Evolutionary conservation across 2,797 vertebrate species (phyloP), one percentile per base, ranked within the genome.

Genomic region (Myotis pilosus): DNA sequence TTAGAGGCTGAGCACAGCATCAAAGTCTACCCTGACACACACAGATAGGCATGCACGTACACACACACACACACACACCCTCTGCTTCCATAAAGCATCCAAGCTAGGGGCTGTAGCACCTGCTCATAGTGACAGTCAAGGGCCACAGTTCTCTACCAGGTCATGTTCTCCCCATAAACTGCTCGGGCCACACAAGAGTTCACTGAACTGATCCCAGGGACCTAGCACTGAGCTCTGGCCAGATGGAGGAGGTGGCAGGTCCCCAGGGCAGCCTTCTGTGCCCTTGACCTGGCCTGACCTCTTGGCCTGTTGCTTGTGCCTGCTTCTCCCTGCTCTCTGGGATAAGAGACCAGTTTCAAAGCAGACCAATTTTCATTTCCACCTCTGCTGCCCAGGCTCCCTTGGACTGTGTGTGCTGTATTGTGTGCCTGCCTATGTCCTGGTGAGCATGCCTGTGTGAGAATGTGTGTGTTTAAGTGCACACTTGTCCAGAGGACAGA

Each of bases 1-100:
- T 87, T 91, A 53, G 83, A 4, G 41, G 69, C 57, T 87, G 75
- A 94, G 85, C 11, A 13, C 5, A 13, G 8, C 38, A 57, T 76
- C 62, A 41, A 55, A 81, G 49, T n/a, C 51, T 36, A 33, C 76
- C 49, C 30, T 10, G n/a, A 38, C 30, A 38, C 7, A 33, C 25
- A 55, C 4, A 44, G 36, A 74, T 9, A 47, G 23, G 38, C 15
- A 10, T 23, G 8, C 28, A 30, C 15, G 19, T 8, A 66, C 30
- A n/a, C 19, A 22, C 9, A n/a, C 2, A 33, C 25, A n/a, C 13
- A n/a, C 12, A 41, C 20, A 25, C 30, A 53, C 38, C 6, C 13
- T 68, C 47, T 3, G 9, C 28, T 62, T 92, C 75, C 13, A 28
- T 23, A 66, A 66, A 80, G 36, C 28, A 49, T n/a, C 20, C 3